Base-by-base conservation (phyloP, 2,888 invertebrate genomes). In the Penaeus monodon region DNA sequence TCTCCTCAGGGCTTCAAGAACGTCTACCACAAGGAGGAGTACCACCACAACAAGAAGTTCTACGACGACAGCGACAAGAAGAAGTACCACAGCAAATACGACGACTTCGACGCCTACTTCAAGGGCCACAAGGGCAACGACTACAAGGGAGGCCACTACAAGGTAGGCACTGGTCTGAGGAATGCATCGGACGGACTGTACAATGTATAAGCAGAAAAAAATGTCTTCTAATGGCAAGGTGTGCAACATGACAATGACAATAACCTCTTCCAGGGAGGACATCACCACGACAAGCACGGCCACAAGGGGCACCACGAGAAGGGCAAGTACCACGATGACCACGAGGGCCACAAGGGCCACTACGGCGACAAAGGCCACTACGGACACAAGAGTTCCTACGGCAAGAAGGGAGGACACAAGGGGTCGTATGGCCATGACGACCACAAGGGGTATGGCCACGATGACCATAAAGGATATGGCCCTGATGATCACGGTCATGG, bases 21-120 rank as follows among this genome's bases (percentile, higher is more conserved):
- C 92, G 94, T 96, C 14, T 96, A 97, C 93, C 97, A 97, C 91
- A 93, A 96, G 93, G 95, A 96, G 91, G 96, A 96, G 92, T 96
- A 94, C 93, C 95, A 96, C 92, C 96, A 96, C 91, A 95, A 95
- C 91, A 95, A 95, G 90, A 94, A 95, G 91, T 96, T 96, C 93
- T 96, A 96, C 92, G 96, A 96, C 91, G 95, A 96, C 92, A 95
- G 96, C 91, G 96, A 95, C 91, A 94, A 94, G 82, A 94, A 94
- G 80, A 95, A 95, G 0, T 94, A 95, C 91, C 96, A 96, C 92
- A 96, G 96, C 92, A 96, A 96, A 91, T 96, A 96, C 91, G 96
- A 96, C 89, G 95, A 95, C 92, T 95, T 95, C 88, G 93, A 94
- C 88, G 95, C 96, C 91, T 93, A 94, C 68, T 95, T 95, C 91